A percentile compares a stretch with the other conserved stretches of the same genome.
Conservation (phyloP, 2,113 vertebrate genomes). For the Gadus macrocephalus region DNA sequence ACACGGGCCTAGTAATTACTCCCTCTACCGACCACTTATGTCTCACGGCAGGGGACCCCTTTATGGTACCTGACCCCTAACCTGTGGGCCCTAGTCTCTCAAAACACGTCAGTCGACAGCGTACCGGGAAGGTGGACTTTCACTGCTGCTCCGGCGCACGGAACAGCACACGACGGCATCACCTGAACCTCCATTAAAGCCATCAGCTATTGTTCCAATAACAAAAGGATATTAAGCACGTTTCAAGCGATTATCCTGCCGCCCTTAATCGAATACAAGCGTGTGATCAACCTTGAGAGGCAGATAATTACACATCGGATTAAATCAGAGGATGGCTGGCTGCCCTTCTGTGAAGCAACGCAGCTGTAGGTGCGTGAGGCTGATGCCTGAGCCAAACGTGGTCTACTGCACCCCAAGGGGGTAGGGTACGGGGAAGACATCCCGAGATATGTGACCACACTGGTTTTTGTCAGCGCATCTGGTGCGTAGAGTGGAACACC, state of each 20-base stretch:
- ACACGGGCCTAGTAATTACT: constrained; percentile 57
- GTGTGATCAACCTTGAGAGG: no score
- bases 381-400: constrained; percentile 2
- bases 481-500: constrained; percentile 1
- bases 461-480: constrained; percentile 38
- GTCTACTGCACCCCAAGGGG: not conserved
- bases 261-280: no score
- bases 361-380: constrained; percentile 7
- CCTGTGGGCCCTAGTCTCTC: constrained; percentile 46
- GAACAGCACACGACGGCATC: constrained; percentile 5
- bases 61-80: constrained; percentile 68
- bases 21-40: constrained; percentile 51
- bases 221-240: no score
- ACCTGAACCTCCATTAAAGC: constrained; percentile 25
- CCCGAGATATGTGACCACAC: constrained; percentile 46
- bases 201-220: no score
- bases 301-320: no score
- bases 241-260: no score
- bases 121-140: constrained; percentile 24
- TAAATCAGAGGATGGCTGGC: no score
- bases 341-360: not conserved
- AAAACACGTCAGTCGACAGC: constrained; percentile 44
- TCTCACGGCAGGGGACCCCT: constrained; percentile 46
- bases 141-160: not conserved
- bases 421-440: not conserved